A percentile compares a stretch with the other conserved stretches of the same genome.
These are phyloP conservation scores for Salvelinus fontinalis DNA, from an alignment of 2,113 vertebrate species.

Conservation along the genomic window DNA sequence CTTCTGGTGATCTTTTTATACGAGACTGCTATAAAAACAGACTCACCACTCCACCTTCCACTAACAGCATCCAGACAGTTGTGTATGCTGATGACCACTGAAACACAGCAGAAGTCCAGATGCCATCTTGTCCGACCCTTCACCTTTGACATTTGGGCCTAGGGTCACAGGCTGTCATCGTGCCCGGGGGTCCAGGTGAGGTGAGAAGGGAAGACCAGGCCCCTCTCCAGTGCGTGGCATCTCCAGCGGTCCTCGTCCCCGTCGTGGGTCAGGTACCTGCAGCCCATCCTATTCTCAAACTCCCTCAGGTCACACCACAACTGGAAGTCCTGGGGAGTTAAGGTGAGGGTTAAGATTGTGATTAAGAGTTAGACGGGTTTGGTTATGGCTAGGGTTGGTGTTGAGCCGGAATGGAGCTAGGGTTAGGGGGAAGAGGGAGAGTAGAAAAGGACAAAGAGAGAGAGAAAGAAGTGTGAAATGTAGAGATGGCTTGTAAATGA, in stretches of 20 bases:
- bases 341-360: neutral
- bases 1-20: too few relatives aligned
- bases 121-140: neutral
- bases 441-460: neutral
- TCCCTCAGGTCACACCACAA: conserved; percentile 74
- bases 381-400: neutral
- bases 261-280: conserved; percentile 69
- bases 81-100: too few relatives aligned
- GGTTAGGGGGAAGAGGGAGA: neutral
- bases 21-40: too few relatives aligned
- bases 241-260: conserved; percentile 68
- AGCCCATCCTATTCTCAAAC: conserved; percentile 68
- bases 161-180: conserved; percentile 15
- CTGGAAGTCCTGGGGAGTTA: conserved; percentile 68
- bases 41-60: too few relatives aligned
- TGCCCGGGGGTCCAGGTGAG: conserved; percentile 30
- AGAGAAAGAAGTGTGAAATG: neutral
- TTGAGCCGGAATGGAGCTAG: neutral
- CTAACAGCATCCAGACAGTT: too few relatives aligned
- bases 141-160: conserved; percentile 19
- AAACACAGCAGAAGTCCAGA: too few relatives aligned
- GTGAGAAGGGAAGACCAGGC: conserved; percentile 55
- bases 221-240: conserved; percentile 45
- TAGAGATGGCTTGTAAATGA: too few relatives aligned
- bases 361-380: neutral